A percentile compares a stretch with the other conserved stretches of the same genome.
Conservation (phyloP, 1,140 invertebrate genomes). For the Hormaphis cornu region DNA sequence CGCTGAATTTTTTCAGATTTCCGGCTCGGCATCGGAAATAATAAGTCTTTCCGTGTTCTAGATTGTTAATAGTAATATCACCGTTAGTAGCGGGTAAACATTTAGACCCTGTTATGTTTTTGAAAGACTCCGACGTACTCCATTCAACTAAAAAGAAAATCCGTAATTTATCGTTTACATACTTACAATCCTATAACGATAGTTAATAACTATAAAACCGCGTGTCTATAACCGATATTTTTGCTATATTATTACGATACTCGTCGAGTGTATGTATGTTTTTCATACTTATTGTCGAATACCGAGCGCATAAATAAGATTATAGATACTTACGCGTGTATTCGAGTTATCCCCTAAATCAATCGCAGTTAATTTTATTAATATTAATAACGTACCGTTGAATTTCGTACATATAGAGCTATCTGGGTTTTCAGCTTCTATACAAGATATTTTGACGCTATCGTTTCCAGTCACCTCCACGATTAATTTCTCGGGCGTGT, state of each 20-base stretch:
- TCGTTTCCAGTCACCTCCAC: slow-evolving; percentile 74
- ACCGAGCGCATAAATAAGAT: no score
- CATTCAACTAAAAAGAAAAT: slow-evolving; percentile 77
- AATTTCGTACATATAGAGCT: slow-evolving; percentile 79
- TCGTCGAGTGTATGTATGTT: not conserved
- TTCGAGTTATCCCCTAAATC: no score
- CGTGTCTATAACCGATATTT: no score
- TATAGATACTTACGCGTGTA: no score
- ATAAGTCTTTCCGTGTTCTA: slow-evolving; percentile 72
- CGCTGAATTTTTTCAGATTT: slow-evolving; percentile 84
- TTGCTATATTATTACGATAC: no score
- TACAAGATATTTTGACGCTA: slow-evolving; percentile 62
- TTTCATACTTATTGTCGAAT: no score
- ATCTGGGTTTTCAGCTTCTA: slow-evolving; percentile 55
- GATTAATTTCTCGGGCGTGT: slow-evolving; percentile 61
- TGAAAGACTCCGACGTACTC: slow-evolving; percentile 56
- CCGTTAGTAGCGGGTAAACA: slow-evolving; percentile 55
- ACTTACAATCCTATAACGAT: no score
- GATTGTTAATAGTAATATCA: slow-evolving; percentile 48
- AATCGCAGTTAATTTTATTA: no score
- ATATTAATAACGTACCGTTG: slow-evolving; percentile 54
- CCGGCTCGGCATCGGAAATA: slow-evolving; percentile 76
- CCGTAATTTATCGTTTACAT: no score
- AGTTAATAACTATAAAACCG: slow-evolving; percentile 30
- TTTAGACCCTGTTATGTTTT: slow-evolving; percentile 51